A percentile compares a stretch with the other conserved stretches of the same genome.
Evolutionary conservation across 37 sponge, comb jelly and placozoan species (phyloP).

Genomic region (Spongia lamella): DNA sequence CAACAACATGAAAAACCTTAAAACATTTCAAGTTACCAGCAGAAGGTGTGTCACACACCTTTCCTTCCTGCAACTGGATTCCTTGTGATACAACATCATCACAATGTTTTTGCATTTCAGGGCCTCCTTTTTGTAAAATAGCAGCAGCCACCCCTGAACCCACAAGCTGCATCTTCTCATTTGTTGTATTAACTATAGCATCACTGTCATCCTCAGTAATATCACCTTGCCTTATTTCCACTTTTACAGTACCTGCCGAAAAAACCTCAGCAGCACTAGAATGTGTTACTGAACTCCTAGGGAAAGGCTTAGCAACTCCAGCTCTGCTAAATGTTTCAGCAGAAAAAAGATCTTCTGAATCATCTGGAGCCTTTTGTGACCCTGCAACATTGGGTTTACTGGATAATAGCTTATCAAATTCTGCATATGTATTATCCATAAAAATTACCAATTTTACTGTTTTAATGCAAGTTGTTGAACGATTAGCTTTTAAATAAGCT

Average conservation of each 20-base stretch:
- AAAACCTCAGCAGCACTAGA: too few relatives aligned
- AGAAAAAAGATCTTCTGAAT: background rate
- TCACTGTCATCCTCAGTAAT: conserved; percentile 39
- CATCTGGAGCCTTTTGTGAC: background rate
- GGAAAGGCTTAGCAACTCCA: background rate
- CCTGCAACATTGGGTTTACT: background rate
- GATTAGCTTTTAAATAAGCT: background rate
- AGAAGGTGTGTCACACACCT: conserved; percentile 38
- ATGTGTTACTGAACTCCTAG: background rate
- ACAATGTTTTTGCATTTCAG: conserved; percentile 36
- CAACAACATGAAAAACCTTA: conserved; percentile 43
- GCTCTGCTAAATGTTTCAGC: background rate
- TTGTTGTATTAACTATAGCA: conserved; percentile 63
- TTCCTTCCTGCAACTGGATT: conserved; percentile 16
- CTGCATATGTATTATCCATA: conserved; percentile 16
- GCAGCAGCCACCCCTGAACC: conserved; percentile 58
- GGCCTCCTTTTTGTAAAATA: conserved; percentile 58
- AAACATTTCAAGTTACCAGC: conserved; percentile 51
- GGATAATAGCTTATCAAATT: conserved; percentile 4
- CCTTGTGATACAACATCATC: conserved; percentile 9
- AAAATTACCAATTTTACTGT: conserved; percentile 45
- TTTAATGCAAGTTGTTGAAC: conserved; percentile 2
- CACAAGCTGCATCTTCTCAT: conserved; percentile 21
- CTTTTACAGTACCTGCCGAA: conserved; percentile 1
- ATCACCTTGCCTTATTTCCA: conserved; percentile 55